Base-by-base conservation (phyloP, 2,113 vertebrate species). In the Pavo muticus region DNA sequence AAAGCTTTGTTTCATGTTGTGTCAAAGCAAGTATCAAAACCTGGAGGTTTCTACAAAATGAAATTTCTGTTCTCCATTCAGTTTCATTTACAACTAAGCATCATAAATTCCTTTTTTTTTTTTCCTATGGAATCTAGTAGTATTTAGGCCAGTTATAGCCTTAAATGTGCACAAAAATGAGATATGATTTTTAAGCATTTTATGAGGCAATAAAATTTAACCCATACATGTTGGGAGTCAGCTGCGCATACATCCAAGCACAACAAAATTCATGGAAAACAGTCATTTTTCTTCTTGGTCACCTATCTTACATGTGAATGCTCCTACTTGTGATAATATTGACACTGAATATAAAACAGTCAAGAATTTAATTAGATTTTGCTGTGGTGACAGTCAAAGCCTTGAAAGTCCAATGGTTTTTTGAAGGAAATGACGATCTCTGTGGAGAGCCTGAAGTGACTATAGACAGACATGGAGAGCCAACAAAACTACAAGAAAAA, bases 401-500 rank as follows among this genome's bases (percentile, higher is more conserved):
- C 74, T 76, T 65, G 87, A 30, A 54, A 93, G 50, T 90, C 56
- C 80, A 85, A 64, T 63, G 54, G 78, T 47, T 79, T 78, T 91
- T 42, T 86, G 77, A 88, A 90, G 23, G 45, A 77, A 82, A 40
- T 65, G 16, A 91, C 89, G 90, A 88, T 69, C 73, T 88, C 64
- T 47, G 40, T 74, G 71, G 72, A 84, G 65, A 70, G 57, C 50
- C 47, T 79, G 61, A 74, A 94, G 29, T 87, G 73, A 87, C 77
- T 97, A 35, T 39, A 87, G 78, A 50, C 39, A 86, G 74, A 76
- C 63, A 76, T 88, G 70, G 71, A 87, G 54, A 74, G 64, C 76
- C 79, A 87, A 54, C 52, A 79, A 77, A 91, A 40, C 39, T 93
- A 42, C 56, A 93, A 79, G 57, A 13, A 95, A 89, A 94, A 91